A percentile compares a stretch with the other conserved stretches of the same genome.
These are phyloP conservation scores for Apoderus coryli DNA, from an alignment of 2,888 invertebrate species.

Conservation along the genomic window DNA sequence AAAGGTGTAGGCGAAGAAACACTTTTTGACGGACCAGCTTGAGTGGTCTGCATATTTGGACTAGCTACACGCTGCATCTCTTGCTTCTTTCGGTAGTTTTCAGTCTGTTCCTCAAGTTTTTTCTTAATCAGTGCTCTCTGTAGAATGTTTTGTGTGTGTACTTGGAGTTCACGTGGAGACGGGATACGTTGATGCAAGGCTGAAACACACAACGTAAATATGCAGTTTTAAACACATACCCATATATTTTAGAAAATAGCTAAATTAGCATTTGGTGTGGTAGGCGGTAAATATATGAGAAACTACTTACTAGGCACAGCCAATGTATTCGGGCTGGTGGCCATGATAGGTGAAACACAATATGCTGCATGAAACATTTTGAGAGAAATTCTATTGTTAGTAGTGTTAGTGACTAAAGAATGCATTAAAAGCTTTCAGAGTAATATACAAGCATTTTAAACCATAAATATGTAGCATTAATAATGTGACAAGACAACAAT, in stretches of 20 bases:
- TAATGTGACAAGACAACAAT: no score
- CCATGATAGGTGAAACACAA: slow-evolving; percentile 54
- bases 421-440: no score
- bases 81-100: slow-evolving; percentile 69
- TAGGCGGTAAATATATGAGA: no score
- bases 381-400: no score
- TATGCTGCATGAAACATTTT: slow-evolving; percentile 65
- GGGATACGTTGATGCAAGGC: slow-evolving; percentile 59
- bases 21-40: slow-evolving; percentile 27
- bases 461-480: no score
- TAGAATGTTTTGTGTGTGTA: slow-evolving; percentile 76
- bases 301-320: slow-evolving; percentile 47
- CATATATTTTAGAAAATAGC: no score
- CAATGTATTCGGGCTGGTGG: slow-evolving; percentile 51
- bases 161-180: slow-evolving; percentile 71
- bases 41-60: slow-evolving; percentile 16
- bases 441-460: no score
- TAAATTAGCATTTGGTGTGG: no score
- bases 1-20: slow-evolving; percentile 52
- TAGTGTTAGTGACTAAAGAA: no score
- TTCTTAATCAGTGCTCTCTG: slow-evolving; percentile 77
- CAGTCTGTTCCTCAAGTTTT: slow-evolving; percentile 76
- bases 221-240: no score
- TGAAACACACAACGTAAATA: no score
- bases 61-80: slow-evolving; percentile 35